Evolutionary conservation across 64 coral and sea anemone genomes (phyloP).

Genomic region (Porites australiensis): DNA sequence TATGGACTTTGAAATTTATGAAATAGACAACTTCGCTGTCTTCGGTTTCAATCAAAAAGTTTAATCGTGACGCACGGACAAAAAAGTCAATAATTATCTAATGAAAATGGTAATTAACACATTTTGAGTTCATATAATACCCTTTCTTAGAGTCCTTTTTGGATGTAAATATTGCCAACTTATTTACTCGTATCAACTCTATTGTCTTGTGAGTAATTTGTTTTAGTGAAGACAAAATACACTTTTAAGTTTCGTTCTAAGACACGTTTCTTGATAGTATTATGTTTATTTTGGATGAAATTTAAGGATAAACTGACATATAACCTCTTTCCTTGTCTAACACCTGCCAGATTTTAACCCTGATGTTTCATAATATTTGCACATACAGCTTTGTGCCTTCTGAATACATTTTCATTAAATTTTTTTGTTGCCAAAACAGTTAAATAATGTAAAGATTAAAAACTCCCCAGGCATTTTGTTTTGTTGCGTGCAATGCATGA

Average conservation of each 20-base stretch:
- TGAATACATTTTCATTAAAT: constrained; percentile 10
- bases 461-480: not conserved
- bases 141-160: not conserved
- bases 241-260: not conserved
- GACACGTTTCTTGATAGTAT: not conserved
- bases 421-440: constrained; percentile 38
- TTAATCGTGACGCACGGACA: not conserved
- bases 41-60: not conserved
- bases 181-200: not conserved
- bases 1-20: not conserved
- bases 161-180: constrained; percentile 10
- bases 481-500: not conserved
- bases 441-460: not conserved
- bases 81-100: not conserved
- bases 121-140: constrained; percentile 13
- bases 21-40: not conserved
- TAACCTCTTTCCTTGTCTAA: not conserved
- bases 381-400: not conserved
- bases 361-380: constrained; percentile 26
- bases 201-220: not conserved
- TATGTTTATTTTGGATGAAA: constrained; percentile 23
- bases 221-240: not conserved
- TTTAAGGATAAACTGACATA: not conserved
- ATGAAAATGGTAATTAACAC: constrained; percentile 2
- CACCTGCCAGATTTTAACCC: not conserved